phyloP scores from a whole-genome alignment of 2,888 invertebrate genomes.

The Platerodrilus igneus region DNA sequence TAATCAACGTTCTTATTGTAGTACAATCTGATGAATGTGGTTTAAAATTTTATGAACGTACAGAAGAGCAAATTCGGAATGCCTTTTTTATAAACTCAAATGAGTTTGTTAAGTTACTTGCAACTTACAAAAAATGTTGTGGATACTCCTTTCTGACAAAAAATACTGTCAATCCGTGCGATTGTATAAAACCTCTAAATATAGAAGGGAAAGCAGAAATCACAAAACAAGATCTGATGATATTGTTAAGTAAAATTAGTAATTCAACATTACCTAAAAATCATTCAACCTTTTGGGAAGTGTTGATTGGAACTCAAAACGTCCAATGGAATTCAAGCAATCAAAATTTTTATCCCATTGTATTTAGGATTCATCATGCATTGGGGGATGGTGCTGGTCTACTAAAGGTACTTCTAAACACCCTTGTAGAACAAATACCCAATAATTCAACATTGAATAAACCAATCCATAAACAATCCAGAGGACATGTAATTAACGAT shows the following conservation, averaged over 20 bases:
- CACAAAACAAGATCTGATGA: conserved; percentile 1
- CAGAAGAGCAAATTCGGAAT: too few relatives aligned
- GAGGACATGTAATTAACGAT: too few relatives aligned
- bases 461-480: too few relatives aligned
- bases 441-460: too few relatives aligned
- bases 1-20: too few relatives aligned
- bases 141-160: conserved; percentile 8
- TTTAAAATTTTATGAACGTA: too few relatives aligned
- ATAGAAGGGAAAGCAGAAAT: conserved; percentile 5
- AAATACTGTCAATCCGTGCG: conserved; percentile 4
- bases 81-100: too few relatives aligned
- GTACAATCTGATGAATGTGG: too few relatives aligned
- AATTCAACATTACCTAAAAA: conserved; percentile 5
- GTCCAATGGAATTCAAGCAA: conserved; percentile 5
- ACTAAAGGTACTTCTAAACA: conserved; percentile 3
- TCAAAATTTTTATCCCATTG: conserved; percentile 4
- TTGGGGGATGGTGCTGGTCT: conserved; percentile 7
- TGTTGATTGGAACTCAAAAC: conserved; percentile 5
- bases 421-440: conserved; percentile 3
- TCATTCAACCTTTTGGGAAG: conserved; percentile 8
- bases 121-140: too few relatives aligned
- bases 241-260: conserved; percentile 4
- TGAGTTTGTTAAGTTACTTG: too few relatives aligned
- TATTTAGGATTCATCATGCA: conserved; percentile 7
- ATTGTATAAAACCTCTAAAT: conserved; percentile 4